Conservation (phyloP, 2,113 vertebrate genomes). For the Mastomys coucha region DNA sequence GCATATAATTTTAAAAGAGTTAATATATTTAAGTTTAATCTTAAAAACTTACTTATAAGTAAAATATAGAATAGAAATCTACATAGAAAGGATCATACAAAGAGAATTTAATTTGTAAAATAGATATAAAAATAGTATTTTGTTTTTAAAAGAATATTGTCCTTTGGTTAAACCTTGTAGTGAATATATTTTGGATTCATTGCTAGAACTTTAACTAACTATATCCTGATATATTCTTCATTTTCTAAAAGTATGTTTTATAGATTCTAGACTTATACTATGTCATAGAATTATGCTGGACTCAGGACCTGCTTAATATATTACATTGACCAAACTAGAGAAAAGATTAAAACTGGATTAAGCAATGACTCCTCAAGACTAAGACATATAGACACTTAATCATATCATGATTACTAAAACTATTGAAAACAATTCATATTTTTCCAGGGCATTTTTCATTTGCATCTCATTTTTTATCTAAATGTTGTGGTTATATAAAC, state of each 20-base stretch:
- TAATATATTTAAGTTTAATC: conserved; percentile 19
- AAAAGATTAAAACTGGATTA: neutral
- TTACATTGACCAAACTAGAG: neutral
- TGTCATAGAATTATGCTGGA: conserved; percentile 31
- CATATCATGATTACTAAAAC: neutral
- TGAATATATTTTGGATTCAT: conserved; percentile 40
- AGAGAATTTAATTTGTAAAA: conserved; percentile 30
- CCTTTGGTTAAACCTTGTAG: conserved; percentile 40
- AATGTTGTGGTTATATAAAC: neutral
- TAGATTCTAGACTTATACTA: conserved; percentile 21
- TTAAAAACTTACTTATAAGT: conserved; percentile 11
- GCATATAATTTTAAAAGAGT: conserved; percentile 41
- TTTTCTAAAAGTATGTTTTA: conserved; percentile 48
- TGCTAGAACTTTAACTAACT: conserved; percentile 23
- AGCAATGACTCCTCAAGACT: neutral
- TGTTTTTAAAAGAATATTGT: conserved; percentile 42
- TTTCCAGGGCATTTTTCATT: neutral
- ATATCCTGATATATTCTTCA: neutral
- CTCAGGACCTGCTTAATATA: neutral
- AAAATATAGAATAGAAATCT: conserved; percentile 40
- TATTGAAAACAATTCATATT: neutral
- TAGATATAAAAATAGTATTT: conserved; percentile 1
- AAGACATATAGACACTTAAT: neutral
- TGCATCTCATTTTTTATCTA: conserved; percentile 15
- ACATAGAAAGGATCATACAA: conserved; percentile 1